Base-by-base conservation (phyloP, 2,797 vertebrate genomes). In the Holocentrus rufus region DNA sequence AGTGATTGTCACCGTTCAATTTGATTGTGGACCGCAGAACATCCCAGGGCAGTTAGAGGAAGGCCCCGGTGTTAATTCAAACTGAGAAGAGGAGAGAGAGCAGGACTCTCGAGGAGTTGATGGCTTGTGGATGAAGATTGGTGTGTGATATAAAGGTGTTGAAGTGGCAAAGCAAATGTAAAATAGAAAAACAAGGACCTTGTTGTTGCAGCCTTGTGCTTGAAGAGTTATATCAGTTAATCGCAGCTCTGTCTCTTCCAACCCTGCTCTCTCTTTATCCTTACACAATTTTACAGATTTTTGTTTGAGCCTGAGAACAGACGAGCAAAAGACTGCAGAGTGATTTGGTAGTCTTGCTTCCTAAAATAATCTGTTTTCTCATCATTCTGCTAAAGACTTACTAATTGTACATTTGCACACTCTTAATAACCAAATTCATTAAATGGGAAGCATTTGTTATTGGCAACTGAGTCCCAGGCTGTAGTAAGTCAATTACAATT, bases 1-100 rank as follows among this genome's bases (percentile, higher is more conserved):
- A 92, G 87, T 85, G 88, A 91, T 92, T 90, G 91, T 92, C 91
- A 90, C 84, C 73, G 80, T 89, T 93, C 91, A 91, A 92, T 92
- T 91, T 90, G 91, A 92, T 92, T 90, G 87, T 87, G 86, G 78
- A 54, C 82, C 52, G 76, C 69, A 10, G 78, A 87, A 83, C 87
- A 87, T 92, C 91, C 88, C 90, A 83, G 84, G 88, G 90, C 90
- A 84, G 87, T 88, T 87, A 85, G 80, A 85, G 83, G 83, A 80
- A 87, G 88, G 88, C 87, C 88, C 85, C 71, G 80, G 84, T 81
- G 89, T 89, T 92, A 91, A 91, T 92, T 88, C 82, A 86, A 77
- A 90, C 84, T 81, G 88, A 89, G 89, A 88, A 84, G 65, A 67
- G 81, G 74, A 77, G 72, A 42, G 58, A 79, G 81, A 83, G 82